Evolutionary conservation across 37 sponge, comb jelly and placozoan species (phyloP).

Genomic region (Corticium candelabrum): DNA sequence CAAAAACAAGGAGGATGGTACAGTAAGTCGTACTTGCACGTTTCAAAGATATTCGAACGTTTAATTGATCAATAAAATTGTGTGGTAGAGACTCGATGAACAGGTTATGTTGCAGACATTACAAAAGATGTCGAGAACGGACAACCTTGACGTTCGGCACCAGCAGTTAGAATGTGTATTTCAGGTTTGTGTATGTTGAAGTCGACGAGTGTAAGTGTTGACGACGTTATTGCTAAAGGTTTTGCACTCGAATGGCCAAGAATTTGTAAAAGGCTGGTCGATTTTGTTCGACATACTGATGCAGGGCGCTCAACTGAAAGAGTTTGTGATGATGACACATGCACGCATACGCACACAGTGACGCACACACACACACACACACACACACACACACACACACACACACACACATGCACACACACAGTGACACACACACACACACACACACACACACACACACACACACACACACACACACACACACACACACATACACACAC

Average conservation of each 20-base stretch:
- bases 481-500: neutral
- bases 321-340: too few species aligned
- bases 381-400: too few species aligned
- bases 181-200: constrained; percentile 19
- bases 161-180: constrained; percentile 68
- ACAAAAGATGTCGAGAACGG: constrained; percentile 11
- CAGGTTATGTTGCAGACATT: constrained; percentile 39
- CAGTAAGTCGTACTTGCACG: too few species aligned
- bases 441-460: too few species aligned
- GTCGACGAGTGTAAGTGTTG: neutral
- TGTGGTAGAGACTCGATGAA: neutral
- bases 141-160: constrained; percentile 45
- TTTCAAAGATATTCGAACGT: too few species aligned
- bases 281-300: neutral
- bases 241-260: constrained; percentile 41
- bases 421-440: too few species aligned
- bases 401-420: too few species aligned
- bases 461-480: constrained; percentile 22
- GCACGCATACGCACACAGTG: too few species aligned
- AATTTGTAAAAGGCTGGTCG: constrained; percentile 6
- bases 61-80: too few species aligned
- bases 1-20: constrained; percentile 11
- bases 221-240: constrained; percentile 18
- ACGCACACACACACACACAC: too few species aligned
- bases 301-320: neutral